phyloP scores from a whole-genome alignment of 2,888 invertebrate species.

The Herminia tarsipennalis region DNA sequence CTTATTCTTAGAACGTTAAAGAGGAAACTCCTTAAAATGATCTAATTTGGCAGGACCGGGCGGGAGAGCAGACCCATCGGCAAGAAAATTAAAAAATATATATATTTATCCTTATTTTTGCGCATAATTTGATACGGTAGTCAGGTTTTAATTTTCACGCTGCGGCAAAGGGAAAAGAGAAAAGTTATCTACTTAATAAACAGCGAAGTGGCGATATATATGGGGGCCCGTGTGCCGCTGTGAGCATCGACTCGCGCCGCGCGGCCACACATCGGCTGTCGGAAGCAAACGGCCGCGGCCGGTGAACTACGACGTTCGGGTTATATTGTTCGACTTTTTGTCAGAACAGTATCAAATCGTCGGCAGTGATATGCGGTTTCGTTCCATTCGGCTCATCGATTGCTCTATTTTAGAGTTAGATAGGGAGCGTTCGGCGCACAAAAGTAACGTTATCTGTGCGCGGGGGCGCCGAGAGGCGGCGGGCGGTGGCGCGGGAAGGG shows the following conservation, averaged over 20 bases:
- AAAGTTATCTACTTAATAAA: neutral
- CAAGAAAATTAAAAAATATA: conserved; percentile 1
- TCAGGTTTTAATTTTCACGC: conserved; percentile 1
- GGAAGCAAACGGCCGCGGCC: neutral
- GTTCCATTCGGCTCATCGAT: conserved; percentile 39
- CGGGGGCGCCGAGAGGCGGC: neutral
- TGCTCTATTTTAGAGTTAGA: conserved; percentile 37
- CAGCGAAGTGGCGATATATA: neutral
- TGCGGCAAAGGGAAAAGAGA: neutral
- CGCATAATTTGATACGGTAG: conserved; percentile 5
- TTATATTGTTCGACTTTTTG: conserved; percentile 24
- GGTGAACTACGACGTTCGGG: conserved; percentile 4
- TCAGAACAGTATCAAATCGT: conserved; percentile 22
- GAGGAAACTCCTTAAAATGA: conserved; percentile 9
- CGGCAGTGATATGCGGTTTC: conserved; percentile 40
- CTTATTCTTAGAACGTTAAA: neutral
- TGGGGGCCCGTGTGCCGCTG: neutral
- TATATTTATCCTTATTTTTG: conserved; percentile 4
- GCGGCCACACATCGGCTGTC: neutral
- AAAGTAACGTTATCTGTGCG: conserved; percentile 14
- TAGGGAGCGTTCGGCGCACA: conserved; percentile 21
- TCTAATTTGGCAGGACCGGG: neutral
- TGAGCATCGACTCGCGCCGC: neutral
- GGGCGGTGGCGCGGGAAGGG: neutral
- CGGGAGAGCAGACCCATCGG: neutral